Base-by-base conservation (phyloP, 2,797 vertebrate species). In the Gorsachius magnificus region DNA sequence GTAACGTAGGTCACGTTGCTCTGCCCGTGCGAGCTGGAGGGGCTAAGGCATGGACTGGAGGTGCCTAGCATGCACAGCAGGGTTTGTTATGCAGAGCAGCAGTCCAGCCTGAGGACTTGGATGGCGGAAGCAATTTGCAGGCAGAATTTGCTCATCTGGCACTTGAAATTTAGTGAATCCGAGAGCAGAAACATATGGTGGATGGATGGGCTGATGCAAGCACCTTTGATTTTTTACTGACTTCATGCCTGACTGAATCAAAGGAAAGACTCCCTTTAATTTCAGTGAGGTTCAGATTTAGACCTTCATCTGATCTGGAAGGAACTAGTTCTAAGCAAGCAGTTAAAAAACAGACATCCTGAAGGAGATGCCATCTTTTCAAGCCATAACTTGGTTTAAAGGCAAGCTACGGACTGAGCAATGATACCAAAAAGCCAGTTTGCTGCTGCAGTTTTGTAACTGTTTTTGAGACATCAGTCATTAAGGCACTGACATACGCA, bases 31-130 rank as follows among this genome's bases (percentile, higher is more conserved):
- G 1, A 71, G 38, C 48, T 50, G 16, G 5, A 2, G 16, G 20
- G 5, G 9, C 6, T 8, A 63, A 36, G 0, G 0, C 36, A 6
- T 13, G 36, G 36, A 26, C 48, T 41, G 41, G 63, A 53, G 50
- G 45, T 76, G 54, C 29, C n/a, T 0, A 0, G 70, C 0, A 1
- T 35, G 63, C 54, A 17, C 1, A 2, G 82, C 63, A 56, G 60
- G 56, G 51, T 35, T 87, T 17, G 3, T 63, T 43, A 29, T 13
- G 38, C 28, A 46, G 33, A 60, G 41, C 81, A 68, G 57, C 43
- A 31, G 65, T 31, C 35, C 77, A 66, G 60, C 38, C 60, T 28
- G 35, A 95, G 45, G 38, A 80, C 26, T 74, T 3, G 1, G 45
- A 38, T 17, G 33, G 43, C 7, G 0, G 51, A 91, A 93, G 53